Base-by-base conservation (phyloP, 1,140 invertebrate species). In the Oryctes rhinoceros region DNA sequence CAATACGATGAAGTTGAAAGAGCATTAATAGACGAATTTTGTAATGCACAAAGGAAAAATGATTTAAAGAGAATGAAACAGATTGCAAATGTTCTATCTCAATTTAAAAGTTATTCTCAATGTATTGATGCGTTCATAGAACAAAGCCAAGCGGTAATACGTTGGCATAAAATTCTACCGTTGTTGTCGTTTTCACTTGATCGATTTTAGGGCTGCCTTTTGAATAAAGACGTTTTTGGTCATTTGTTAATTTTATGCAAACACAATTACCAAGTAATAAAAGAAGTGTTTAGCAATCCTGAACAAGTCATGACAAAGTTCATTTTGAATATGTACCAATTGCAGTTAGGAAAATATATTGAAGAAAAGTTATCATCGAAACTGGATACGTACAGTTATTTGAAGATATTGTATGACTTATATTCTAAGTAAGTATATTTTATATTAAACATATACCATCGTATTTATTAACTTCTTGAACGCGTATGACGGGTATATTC, bases 241-340 rank as follows among this genome's bases (percentile, higher is more conserved):
- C 95, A 98, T 83, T 94, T 99, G 7, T 90, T 98, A 78, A 95
- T 96, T 20, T 90, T 99, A 81, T 99, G 98, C 89, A 93, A 94
- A 83, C 94, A 94, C 84, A 98, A 97, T 86, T 94, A 97, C 85
- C 91, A 92, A 80, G 91, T 99, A 1, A 97, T 99, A 81, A 93
- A 94, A 86, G 93, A 95, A 88, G 98, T 99, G 0, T 99, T 99
- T 86, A 93, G 92, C n/a, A 98, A 97, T 89, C 96, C 97, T 0
- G 96, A 98, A 82, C 95, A 97, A 91, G 97, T 99, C 0, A 99
- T 99, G 96, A 94, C 95, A 49, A 99, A 99, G 89, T 98, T 99
- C 90, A 95, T 99, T 44, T 89, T 99, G 1, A 98, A 98, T 85
- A 96, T 99, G 80, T 99, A 98, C 88, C 96, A 98, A 84, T 89